Conservation (phyloP, 37 sponge, comb jelly and placozoan genomes). For the Oopsacas minuta region DNA sequence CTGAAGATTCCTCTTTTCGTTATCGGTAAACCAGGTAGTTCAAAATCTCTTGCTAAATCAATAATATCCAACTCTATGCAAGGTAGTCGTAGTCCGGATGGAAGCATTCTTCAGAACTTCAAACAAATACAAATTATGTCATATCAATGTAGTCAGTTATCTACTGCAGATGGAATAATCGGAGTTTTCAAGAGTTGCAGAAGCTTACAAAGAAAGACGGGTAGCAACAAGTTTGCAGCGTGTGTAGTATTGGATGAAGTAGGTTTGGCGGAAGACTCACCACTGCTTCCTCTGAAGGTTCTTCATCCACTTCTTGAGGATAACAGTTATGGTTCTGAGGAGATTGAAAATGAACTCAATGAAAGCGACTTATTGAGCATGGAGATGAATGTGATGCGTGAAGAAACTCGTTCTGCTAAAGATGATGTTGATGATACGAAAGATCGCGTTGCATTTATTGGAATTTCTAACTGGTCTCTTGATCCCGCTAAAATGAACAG, state of each 20-base stretch:
- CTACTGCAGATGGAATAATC: slow-evolving; percentile 67
- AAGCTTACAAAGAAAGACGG: slow-evolving; percentile 44
- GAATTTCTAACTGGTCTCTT: slow-evolving; percentile 85
- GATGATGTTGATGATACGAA: slow-evolving; percentile 21
- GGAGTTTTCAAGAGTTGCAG: slow-evolving; percentile 54
- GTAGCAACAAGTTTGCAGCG: slow-evolving; percentile 40
- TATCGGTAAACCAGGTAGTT: slow-evolving; percentile 85
- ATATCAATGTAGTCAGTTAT: slow-evolving; percentile 78
- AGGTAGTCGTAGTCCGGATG: slow-evolving; percentile 39
- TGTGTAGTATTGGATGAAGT: slow-evolving; percentile 88
- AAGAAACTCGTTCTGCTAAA: not conserved
- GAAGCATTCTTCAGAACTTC: slow-evolving; percentile 38
- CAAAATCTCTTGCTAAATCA: slow-evolving; percentile 79
- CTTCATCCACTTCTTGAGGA: slow-evolving; percentile 89
- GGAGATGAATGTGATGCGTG: not conserved
- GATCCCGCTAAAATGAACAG: slow-evolving; percentile 91
- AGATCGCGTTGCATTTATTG: slow-evolving; percentile 63
- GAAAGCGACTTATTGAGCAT: not conserved
- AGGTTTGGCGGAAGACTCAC: slow-evolving; percentile 90
- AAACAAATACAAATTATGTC: slow-evolving; percentile 68
- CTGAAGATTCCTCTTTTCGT: slow-evolving; percentile 77
- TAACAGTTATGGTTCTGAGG: slow-evolving; percentile 70
- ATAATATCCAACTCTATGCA: slow-evolving; percentile 62
- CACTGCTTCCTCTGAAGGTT: slow-evolving; percentile 76
- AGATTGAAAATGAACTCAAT: not conserved